phyloP scores from a whole-genome alignment of 2,888 invertebrate genomes.

The Pyrrhosoma nymphula region DNA sequence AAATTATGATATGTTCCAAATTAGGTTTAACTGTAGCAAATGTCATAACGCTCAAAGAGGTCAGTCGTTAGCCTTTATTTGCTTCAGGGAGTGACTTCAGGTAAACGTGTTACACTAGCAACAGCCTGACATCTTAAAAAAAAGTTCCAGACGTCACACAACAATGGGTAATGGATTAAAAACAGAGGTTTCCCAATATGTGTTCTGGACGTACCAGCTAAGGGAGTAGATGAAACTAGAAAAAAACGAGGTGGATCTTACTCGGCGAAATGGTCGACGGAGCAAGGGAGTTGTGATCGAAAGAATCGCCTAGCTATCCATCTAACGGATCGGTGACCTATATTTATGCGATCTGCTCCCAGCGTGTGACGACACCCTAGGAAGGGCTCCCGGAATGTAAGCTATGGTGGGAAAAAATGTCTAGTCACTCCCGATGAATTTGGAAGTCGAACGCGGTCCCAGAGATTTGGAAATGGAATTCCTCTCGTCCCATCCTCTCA shows the following conservation, averaged over 20 bases:
- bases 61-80: too few species aligned
- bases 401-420: neutral
- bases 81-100: too few species aligned
- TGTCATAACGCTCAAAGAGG: too few species aligned
- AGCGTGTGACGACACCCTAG: neutral
- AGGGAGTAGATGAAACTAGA: too few species aligned
- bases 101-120: too few species aligned
- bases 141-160: too few species aligned
- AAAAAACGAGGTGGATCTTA: neutral
- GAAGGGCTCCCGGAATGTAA: neutral
- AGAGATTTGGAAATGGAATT: conserved; percentile 22
- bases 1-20: too few species aligned
- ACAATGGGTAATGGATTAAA: too few species aligned
- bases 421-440: neutral
- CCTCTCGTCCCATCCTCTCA: neutral
- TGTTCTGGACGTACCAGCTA: too few species aligned
- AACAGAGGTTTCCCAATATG: too few species aligned
- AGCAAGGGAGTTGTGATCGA: neutral
- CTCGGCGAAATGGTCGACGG: neutral
- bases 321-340: neutral
- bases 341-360: neutral
- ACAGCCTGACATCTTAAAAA: too few species aligned
- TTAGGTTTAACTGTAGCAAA: too few species aligned
- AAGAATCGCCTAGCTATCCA: neutral
- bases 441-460: neutral